Conservation (phyloP, 1,140 invertebrate genomes). For the Hylaeus anthracinus region DNA sequence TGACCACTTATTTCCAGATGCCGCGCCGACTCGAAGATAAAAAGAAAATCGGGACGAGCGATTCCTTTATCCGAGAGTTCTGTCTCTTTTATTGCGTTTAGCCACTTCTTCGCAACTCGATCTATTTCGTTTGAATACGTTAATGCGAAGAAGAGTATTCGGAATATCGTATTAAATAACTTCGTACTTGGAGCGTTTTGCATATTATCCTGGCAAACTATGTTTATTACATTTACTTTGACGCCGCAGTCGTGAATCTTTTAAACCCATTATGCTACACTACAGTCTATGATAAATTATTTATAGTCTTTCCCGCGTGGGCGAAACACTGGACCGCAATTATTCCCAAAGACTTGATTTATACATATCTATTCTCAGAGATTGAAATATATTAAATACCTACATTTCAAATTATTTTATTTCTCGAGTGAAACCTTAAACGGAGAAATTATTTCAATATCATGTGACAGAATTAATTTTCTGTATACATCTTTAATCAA, state of each 20-base stretch:
- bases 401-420: too few species aligned
- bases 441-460: too few species aligned
- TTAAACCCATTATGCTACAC: background rate
- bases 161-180: slow-evolving; percentile 28
- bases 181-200: background rate
- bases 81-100: slow-evolving; percentile 30
- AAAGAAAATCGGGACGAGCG: background rate
- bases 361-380: too few species aligned
- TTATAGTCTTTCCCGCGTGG: background rate
- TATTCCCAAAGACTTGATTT: background rate
- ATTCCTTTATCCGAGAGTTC: slow-evolving; percentile 13
- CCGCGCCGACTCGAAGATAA: slow-evolving; percentile 16
- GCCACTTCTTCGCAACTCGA: slow-evolving; percentile 32
- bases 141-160: background rate
- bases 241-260: background rate
- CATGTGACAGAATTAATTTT: too few species aligned
- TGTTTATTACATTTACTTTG: slow-evolving; percentile 8
- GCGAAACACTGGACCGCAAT: background rate
- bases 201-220: background rate
- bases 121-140: slow-evolving; percentile 39
- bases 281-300: background rate
- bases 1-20: slow-evolving; percentile 13
- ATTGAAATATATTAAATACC: too few species aligned
- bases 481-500: too few species aligned
- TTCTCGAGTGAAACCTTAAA: too few species aligned